Evolutionary conservation across 2,113 vertebrate genomes (phyloP), one percentile per base, ranked within the genome.

Genomic region (Saimiri boliviensis): DNA sequence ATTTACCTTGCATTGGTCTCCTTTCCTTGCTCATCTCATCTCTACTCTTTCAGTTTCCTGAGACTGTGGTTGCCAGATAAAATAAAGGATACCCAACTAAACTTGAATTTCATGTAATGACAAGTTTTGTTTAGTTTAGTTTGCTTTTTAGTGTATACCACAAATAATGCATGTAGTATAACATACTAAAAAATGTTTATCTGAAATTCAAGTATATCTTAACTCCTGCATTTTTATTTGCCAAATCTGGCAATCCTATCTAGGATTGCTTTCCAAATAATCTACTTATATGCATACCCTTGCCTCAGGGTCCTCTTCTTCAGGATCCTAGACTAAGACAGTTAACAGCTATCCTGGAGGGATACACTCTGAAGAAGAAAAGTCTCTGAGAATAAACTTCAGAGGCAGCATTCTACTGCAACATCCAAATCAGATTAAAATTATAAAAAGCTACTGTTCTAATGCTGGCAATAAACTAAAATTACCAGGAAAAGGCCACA

Each of bases 51-150:
- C n/a, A 86, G 27, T n/a, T 94, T 93, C 47, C 54, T 86, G 3
- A 7, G 71, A 70, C 27, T 86, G 40, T 16, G 9, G 42, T 89
- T 88, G 54, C 68, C 20, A 23, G 5, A 73, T 71, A 47, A 93
- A 96, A 92, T 40, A 9, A 83, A 93, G 16, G 32, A 79, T 32
- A 11, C 60, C 27, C 40, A 79, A 56, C 54, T 63, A 60, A 45
- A 93, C 56, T 91, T 96, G 74, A 88, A 83, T 96, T 94, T 88
- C n/a, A 68, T 40, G 37, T 96, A 52, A 74, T 16, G 68, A 17
- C 32, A 73, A 88, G 54, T 30, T 37, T 52, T 60, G 21, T 25
- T 60, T 30, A 12, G 58, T 60, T 60, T 60, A 52, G 10, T 60
- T 60, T 60, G 25, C 10, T 60, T 95, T 84, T 49, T 81, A 73